phyloP scores from a whole-genome alignment of 2,888 invertebrate genomes.

The Orchesella flavescens region DNA sequence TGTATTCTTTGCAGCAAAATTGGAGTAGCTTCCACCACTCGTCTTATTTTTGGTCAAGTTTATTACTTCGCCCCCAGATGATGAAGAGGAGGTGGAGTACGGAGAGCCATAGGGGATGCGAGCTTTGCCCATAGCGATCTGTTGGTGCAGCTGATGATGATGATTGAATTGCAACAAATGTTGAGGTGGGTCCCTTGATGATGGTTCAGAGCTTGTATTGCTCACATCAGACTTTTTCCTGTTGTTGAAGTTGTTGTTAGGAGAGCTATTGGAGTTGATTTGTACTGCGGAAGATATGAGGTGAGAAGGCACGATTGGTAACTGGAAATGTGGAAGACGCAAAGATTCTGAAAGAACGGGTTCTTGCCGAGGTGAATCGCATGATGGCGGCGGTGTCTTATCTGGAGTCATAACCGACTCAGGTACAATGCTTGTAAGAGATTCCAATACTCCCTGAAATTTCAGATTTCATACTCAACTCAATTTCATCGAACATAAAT shows the following conservation, averaged over 20 bases:
- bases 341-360: slow-evolving; percentile 67
- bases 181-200: slow-evolving; percentile 58
- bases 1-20: slow-evolving; percentile 61
- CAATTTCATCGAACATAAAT: not conserved
- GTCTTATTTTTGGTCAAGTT: slow-evolving; percentile 69
- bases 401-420: slow-evolving; percentile 70
- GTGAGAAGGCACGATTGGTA: slow-evolving; percentile 71
- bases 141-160: slow-evolving; percentile 68
- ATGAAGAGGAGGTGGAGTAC: slow-evolving; percentile 67
- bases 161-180: slow-evolving; percentile 67
- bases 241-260: slow-evolving; percentile 61
- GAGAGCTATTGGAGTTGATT: slow-evolving; percentile 69
- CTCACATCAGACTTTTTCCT: slow-evolving; percentile 66
- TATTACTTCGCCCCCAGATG: slow-evolving; percentile 66
- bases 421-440: slow-evolving; percentile 72
- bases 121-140: slow-evolving; percentile 65
- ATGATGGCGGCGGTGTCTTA: slow-evolving; percentile 68
- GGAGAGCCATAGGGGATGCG: slow-evolving; percentile 71
- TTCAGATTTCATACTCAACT: not conserved
- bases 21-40: slow-evolving; percentile 62
- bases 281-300: slow-evolving; percentile 72
- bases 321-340: slow-evolving; percentile 68
- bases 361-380: slow-evolving; percentile 69
- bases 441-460: slow-evolving; percentile 72
- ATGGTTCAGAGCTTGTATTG: slow-evolving; percentile 61